phyloP scores from a whole-genome alignment of 2,797 vertebrate genomes.

The Darevskia mixta region DNA sequence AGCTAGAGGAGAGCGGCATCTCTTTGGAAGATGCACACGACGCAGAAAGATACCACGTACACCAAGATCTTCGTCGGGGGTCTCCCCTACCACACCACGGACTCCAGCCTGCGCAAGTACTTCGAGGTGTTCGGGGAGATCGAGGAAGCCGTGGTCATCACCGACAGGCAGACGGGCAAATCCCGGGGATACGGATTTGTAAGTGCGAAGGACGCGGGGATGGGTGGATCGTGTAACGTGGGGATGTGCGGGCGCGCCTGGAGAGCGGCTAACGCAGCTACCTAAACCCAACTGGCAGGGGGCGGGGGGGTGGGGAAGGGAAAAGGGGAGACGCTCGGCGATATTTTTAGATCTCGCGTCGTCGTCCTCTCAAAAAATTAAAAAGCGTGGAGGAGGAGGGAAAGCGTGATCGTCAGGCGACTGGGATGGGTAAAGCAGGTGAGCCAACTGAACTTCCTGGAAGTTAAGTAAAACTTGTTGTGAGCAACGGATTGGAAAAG shows the following conservation, averaged over 20 bases:
- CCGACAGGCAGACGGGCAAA: slow-evolving; percentile 95
- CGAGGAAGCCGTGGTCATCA: slow-evolving; percentile 97
- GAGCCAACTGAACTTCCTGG: slow-evolving; percentile 1
- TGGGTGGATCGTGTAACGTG: not conserved
- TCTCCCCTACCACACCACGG: slow-evolving; percentile 95
- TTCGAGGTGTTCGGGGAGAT: slow-evolving; percentile 98
- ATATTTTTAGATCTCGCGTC: too few species aligned
- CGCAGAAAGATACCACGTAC: slow-evolving; percentile 97
- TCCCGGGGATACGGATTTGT: slow-evolving; percentile 97
- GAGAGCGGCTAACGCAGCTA: not conserved
- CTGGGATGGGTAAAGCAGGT: slow-evolving; percentile 4
- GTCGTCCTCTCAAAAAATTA: too few species aligned
- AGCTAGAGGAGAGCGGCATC: slow-evolving; percentile 27
- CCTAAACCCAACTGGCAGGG: too few species aligned
- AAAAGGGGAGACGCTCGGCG: not conserved
- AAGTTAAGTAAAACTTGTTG: slow-evolving; percentile 14
- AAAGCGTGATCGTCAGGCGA: too few species aligned
- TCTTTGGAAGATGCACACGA: slow-evolving; percentile 91
- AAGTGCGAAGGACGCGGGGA: slow-evolving; percentile 76
- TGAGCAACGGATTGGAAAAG: not conserved
- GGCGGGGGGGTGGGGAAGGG: not conserved
- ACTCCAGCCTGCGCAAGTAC: slow-evolving; percentile 95
- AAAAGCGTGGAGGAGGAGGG: not conserved
- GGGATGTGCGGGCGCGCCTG: not conserved
- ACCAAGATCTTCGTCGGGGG: slow-evolving; percentile 98